These are phyloP conservation scores for Falcaria lacertinaria DNA, from an alignment of 2,888 invertebrate genomes.

Conservation along the genomic window DNA sequence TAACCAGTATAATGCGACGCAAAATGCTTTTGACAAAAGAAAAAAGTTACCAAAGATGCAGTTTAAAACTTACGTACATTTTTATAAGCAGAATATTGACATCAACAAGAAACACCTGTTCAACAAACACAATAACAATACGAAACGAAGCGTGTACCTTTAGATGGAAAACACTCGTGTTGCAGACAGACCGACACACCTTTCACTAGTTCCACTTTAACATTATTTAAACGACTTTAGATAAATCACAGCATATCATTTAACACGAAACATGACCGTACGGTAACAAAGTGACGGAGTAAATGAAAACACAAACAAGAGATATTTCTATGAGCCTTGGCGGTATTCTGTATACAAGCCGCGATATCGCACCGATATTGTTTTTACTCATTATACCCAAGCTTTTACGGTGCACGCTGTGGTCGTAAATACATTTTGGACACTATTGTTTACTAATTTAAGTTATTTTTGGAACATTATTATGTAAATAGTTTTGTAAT, in stretches of 20 bases:
- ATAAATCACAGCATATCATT: too few species aligned
- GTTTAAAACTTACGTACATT: too few species aligned
- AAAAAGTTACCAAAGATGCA: too few species aligned
- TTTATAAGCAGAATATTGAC: too few species aligned
- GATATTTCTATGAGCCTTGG: neutral
- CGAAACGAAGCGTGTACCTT: neutral
- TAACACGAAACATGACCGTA: neutral
- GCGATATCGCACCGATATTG: neutral
- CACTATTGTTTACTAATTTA: too few species aligned
- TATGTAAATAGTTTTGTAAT: too few species aligned
- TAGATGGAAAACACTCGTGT: neutral
- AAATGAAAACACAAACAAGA: constrained; percentile 1
- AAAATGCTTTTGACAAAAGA: too few species aligned
- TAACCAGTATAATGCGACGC: constrained; percentile 4
- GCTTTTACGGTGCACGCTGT: too few species aligned
- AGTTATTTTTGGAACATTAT: too few species aligned
- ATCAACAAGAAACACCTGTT: too few species aligned
- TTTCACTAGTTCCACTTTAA: neutral
- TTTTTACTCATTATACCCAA: neutral
- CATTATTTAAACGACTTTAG: too few species aligned
- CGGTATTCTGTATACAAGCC: neutral
- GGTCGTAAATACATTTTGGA: too few species aligned
- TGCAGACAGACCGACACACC: neutral
- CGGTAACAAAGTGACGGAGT: neutral
- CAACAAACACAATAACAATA: neutral